Evolutionary conservation across 2,888 invertebrate species (phyloP), one percentile per base, ranked within the genome.

Genomic region (Nysson spinosus): DNA sequence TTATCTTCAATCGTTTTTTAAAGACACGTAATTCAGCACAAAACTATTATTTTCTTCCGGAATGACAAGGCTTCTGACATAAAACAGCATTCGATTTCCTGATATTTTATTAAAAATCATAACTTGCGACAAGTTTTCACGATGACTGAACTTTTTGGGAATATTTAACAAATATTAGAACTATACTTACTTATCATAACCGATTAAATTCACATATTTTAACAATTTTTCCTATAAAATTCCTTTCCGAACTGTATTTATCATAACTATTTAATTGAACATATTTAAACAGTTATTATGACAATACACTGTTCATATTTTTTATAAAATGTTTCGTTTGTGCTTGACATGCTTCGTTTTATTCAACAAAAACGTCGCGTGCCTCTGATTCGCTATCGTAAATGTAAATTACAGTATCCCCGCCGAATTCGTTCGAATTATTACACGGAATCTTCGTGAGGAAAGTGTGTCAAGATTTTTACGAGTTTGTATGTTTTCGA

Each of bases 341-440:
- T 54, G 44, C 35, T 39, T 44, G 58, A 57, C 44, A 49, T 50
- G 56, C 55, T 56, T 74, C 71, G 58, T 72, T 74, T 73, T 63
- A 58, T 64, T 67, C 58, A 56, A 35, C 52, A 44, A 69, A 58
- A 71, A 65, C 35, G 34, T 22, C 43, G 14, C 47, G 64, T 54
- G 30, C 20, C 50, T 40, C 46, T 17, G 52, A 47, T 35, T 30
- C 51, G 26, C 28, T 11, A 19, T 39, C 46, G 51, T 46, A 16
- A 34, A 22, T 47, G 37, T 55, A 16, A 16, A 7, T 17, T 22
- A 40, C 9, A 39, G 19, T 56, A 35, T 55, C 50, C 44, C 19
- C 20, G 55, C 51, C 64, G 30, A 32, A 49, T 55, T n/a, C 34
- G 65, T 63, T 64, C 63, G 63, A 55, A 56, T 66, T 66, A 44